A percentile compares a stretch with the other conserved stretches of the same genome.
These are phyloP conservation scores for Lepidotrigona ventralis DNA, from an alignment of 1,140 invertebrate species.

Conservation along the genomic window DNA sequence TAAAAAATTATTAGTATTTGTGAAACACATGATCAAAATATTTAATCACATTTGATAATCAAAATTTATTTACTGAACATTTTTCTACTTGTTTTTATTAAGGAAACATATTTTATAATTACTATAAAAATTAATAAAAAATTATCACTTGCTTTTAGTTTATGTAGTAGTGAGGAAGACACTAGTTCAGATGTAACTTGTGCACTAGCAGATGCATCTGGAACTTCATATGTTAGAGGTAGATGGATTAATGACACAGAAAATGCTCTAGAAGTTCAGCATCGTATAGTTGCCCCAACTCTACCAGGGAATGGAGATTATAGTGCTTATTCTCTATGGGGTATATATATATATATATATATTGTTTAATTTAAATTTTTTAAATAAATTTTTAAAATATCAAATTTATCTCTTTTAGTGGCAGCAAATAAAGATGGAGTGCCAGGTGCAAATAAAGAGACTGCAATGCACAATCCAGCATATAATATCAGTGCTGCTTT, in stretches of 20 bases:
- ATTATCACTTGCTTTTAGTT: conserved; percentile 63
- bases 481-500: conserved; percentile 89
- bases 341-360: no score
- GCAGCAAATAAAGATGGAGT: conserved; percentile 84
- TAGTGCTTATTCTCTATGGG: conserved; percentile 87
- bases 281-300: conserved; percentile 87
- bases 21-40: not conserved
- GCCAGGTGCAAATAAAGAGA: conserved; percentile 80
- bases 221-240: conserved; percentile 87
- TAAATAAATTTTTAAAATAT: conserved; percentile 22
- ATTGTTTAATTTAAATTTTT: conserved; percentile 4
- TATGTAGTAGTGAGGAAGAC: conserved; percentile 79
- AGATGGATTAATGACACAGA: conserved; percentile 87
- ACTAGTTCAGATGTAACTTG: conserved; percentile 83
- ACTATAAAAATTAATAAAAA: conserved; percentile 16
- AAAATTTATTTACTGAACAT: conserved; percentile 19
- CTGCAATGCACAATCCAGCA: conserved; percentile 83
- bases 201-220: conserved; percentile 88
- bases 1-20: not conserved
- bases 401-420: conserved; percentile 76
- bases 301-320: conserved; percentile 90
- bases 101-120: conserved; percentile 34
- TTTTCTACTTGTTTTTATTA: conserved; percentile 23
- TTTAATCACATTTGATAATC: not conserved
- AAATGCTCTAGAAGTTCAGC: conserved; percentile 84